These are phyloP conservation scores for Holothuria leucospilota DNA, from an alignment of 53 echinoderm and acorn worm species.

Conservation along the genomic window DNA sequence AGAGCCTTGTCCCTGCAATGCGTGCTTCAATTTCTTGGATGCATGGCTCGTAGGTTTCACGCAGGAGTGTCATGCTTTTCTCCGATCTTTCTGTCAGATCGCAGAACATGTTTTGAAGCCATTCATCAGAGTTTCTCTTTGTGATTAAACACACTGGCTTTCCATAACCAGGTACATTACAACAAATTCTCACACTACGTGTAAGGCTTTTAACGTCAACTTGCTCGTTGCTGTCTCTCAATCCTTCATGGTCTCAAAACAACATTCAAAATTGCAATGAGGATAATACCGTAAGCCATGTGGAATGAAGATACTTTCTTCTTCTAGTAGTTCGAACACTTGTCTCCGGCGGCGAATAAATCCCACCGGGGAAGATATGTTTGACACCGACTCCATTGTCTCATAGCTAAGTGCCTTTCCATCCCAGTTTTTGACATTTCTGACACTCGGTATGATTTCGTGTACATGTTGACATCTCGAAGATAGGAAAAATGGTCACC, in stretches of 20 bases:
- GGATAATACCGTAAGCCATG: conserved; percentile 35
- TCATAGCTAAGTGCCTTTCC: conserved; percentile 48
- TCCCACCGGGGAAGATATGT: conserved; percentile 23
- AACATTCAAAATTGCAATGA: conserved; percentile 66
- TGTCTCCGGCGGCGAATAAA: background rate
- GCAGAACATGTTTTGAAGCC: no score
- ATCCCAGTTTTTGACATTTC: conserved; percentile 51
- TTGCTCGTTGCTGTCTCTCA: background rate
- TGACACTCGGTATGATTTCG: conserved; percentile 35
- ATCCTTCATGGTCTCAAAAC: no score
- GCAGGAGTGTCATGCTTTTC: no score
- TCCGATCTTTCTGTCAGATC: no score
- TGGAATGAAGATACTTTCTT: conserved; percentile 38
- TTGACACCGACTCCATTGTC: conserved; percentile 46
- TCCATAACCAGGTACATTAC: conserved; percentile 19
- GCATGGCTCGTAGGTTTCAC: no score
- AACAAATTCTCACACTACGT: conserved; percentile 32
- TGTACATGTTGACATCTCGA: background rate
- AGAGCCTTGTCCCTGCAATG: no score
- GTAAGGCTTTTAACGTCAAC: background rate
- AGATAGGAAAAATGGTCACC: conserved; percentile 60
- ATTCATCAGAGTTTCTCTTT: no score
- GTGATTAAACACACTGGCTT: background rate
- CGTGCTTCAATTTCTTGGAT: no score
- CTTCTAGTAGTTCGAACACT: conserved; percentile 40